Base-by-base conservation (phyloP, 2,888 invertebrate species). In the Troilus luridus region DNA sequence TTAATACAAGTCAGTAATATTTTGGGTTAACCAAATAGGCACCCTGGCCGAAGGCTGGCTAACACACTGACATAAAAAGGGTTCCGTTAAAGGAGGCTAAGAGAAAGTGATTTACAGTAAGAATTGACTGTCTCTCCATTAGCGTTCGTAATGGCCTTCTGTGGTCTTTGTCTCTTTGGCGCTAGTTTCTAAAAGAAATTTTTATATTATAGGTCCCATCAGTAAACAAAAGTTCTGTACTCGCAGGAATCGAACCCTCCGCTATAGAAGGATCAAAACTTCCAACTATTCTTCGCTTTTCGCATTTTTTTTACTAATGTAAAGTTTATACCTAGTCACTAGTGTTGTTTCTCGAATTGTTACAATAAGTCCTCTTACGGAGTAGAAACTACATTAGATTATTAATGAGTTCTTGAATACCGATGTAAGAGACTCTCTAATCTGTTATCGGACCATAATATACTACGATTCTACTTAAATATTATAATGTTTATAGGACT, bases 71-170 rank as follows among this genome's bases (percentile, higher is more conserved):
- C 85, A 85, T 56, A 56, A 85, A 85, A 85, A 85, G 2, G 21
- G 56, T 19, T 85, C n/a, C 85, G 21, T 19, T 85, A 21, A 59
- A 85, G n/a, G 56, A 58, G 41, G 85, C n/a, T 85, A 6, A 12
- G 85, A 85, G 85, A 85, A 85, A 85, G 85, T 85, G 85, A 85
- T 85, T 85, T 85, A 85, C 85, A 56, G 85, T 85, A 85, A 85
- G 85, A 85, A 58, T n/a, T 12, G 85, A 10, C 85, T 56, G 19
- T 85, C 85, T 85, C 56, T 85, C 85, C 54, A 85, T 85, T 85
- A 85, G 41, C 85, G 85, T 58, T 85, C 11, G 21, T 85, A 85
- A 85, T 85, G 14, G 85, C 56, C 85, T 85, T 77, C 72, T 77
- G 72, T 41, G 72, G 72, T 77, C 72, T 77, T 41, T 41, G 2